Conservation (phyloP, 2,113 vertebrate species). For the Myrmecobius fasciatus region DNA sequence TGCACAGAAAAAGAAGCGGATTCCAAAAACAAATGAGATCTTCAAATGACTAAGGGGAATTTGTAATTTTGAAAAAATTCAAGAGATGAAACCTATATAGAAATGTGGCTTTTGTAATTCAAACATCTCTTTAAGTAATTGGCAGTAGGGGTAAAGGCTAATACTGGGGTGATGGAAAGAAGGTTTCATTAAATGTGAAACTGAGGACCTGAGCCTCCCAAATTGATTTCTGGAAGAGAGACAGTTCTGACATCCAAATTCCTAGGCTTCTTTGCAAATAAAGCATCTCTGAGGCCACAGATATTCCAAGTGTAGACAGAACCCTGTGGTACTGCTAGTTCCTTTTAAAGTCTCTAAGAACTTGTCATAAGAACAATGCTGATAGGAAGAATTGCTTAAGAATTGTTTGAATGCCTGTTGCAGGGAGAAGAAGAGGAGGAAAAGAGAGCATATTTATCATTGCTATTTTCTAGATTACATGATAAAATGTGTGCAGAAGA, state of each 20-base stretch:
- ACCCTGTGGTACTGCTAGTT: background rate
- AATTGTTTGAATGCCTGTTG: background rate
- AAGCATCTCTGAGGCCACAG: background rate
- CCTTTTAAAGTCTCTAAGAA: background rate
- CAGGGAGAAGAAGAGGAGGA: background rate
- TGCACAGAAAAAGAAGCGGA: background rate
- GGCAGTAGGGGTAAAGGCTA: background rate
- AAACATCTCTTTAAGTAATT: background rate
- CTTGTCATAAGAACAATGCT: background rate
- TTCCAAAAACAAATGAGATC: background rate
- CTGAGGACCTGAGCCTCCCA: background rate
- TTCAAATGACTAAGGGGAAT: conserved; percentile 1
- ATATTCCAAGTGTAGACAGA: background rate
- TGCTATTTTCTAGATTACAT: background rate
- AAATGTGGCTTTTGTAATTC: background rate
- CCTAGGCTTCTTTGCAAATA: background rate
- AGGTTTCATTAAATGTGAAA: background rate
- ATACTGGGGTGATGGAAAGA: background rate
- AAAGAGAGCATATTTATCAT: background rate
- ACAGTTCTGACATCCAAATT: background rate
- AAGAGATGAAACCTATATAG: background rate
- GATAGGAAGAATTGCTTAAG: background rate
- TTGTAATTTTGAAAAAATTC: background rate
- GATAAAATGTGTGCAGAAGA: background rate
- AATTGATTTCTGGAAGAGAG: background rate